Base-by-base conservation (phyloP, 2,888 invertebrate genomes). In the Dyspetes luteomarginatus region DNA sequence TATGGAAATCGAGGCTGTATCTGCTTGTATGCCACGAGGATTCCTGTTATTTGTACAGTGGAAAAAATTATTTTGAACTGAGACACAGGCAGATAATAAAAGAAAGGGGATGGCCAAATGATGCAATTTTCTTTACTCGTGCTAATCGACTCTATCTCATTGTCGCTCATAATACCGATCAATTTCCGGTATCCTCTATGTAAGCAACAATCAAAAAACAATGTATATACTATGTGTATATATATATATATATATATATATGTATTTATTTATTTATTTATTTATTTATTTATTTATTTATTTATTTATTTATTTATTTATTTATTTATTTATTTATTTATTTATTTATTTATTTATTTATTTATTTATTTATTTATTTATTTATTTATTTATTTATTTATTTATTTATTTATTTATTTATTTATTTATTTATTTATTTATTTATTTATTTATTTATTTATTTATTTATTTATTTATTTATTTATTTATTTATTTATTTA, bases 81-180 rank as follows among this genome's bases (percentile, higher is more conserved):
- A 78, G 48, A 26, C 76, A 81, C n/a, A 80, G 84, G 3, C 89
- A 89, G 15, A 83, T 72, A 3, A 82, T 88, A 9, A 75, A 58
- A 7, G 69, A 84, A 26, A 62, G 28, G 24, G 85, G 83, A 28
- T 68, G 30, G 4, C 82, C 87, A 1, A 73, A 78, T 60, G 89
- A 89, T 22, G 89, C 89, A 1, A 82, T 28, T 43, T 89, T 89
- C 62, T 88, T 89, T 67, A 83, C 81, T 3, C 84, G 83, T 3
- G 78, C 62, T 4, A 84, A 86, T 81, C 86, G 76, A 7, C 86
- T 89, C 4, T 88, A 89, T 74, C 82, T 89, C 3, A 81, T 89
- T 1, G 81, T 89, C 1, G 87, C 85, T 2, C 81, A 86, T 45
- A 86, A 85, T 65, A 81, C 76, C 5, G 85, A 82, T 12, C 68